These are phyloP conservation scores for Gryllus longicercus DNA, from an alignment of 2,888 invertebrate genomes.

Conservation along the genomic window DNA sequence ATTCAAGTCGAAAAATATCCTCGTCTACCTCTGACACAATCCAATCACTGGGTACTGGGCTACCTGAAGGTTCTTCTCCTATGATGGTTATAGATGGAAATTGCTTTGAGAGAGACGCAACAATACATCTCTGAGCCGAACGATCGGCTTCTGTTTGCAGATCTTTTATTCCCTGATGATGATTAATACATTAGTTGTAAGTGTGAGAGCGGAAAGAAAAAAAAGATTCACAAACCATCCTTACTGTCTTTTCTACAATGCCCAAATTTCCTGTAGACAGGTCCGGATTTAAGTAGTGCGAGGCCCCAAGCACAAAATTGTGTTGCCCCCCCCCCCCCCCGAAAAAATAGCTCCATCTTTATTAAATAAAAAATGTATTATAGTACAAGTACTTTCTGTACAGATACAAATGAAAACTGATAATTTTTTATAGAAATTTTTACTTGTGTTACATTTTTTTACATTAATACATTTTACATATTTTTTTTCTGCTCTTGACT, in stretches of 20 bases:
- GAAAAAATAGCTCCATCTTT: too few relatives aligned
- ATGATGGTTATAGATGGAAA: constrained; percentile 83
- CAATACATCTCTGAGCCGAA: constrained; percentile 88
- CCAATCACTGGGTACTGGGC: constrained; percentile 71
- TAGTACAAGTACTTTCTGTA: too few relatives aligned
- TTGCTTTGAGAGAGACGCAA: constrained; percentile 76
- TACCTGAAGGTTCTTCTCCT: constrained; percentile 77
- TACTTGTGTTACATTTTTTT: too few relatives aligned
- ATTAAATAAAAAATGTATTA: too few relatives aligned
- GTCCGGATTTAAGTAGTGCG: too few relatives aligned
- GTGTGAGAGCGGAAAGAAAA: too few relatives aligned
- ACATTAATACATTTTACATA: too few relatives aligned
- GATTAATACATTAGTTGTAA: constrained; percentile 19
- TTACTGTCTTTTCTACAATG: constrained; percentile 80
- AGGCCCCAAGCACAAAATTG: too few relatives aligned
- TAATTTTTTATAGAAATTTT: too few relatives aligned
- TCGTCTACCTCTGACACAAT: constrained; percentile 68
- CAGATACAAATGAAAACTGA: too few relatives aligned
- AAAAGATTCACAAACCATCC: neutral
- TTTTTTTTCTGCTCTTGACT: too few relatives aligned
- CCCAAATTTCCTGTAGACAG: constrained; percentile 85
- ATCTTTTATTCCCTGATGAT: constrained; percentile 79
- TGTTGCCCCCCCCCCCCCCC: too few relatives aligned
- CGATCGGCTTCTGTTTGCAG: constrained; percentile 97
- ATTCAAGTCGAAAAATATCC: constrained; percentile 60